These are phyloP conservation scores for Lingula anatina DNA, from an alignment of 2,888 invertebrate genomes.

Conservation along the genomic window DNA sequence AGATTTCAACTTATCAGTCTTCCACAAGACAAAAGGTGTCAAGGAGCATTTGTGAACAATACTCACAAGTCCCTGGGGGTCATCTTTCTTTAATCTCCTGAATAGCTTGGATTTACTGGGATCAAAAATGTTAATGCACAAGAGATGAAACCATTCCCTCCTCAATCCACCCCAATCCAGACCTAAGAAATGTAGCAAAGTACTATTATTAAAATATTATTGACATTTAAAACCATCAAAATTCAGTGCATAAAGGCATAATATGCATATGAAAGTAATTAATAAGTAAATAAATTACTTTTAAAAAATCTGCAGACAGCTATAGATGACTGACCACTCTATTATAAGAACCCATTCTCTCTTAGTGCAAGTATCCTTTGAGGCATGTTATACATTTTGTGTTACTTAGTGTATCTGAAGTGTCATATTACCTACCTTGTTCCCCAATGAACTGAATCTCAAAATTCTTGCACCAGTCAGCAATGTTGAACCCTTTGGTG, in stretches of 20 bases:
- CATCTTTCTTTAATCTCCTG: constrained; percentile 71
- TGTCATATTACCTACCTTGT: constrained; percentile 74
- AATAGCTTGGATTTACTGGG: constrained; percentile 72
- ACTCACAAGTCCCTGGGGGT: constrained; percentile 71
- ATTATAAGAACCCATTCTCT: no score
- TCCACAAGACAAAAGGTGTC: not conserved
- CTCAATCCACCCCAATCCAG: constrained; percentile 92
- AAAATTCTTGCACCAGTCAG: constrained; percentile 92
- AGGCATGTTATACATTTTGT: no score
- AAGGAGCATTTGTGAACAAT: not conserved
- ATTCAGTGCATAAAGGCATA: constrained; percentile 2
- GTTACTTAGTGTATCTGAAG: no score
- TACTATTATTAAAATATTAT: not conserved
- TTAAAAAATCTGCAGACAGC: no score
- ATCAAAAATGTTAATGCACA: constrained; percentile 83
- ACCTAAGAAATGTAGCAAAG: constrained; percentile 56
- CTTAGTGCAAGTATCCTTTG: no score
- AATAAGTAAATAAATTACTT: no score
- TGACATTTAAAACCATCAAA: not conserved
- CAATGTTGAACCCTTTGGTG: constrained; percentile 76
- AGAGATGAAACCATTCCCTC: constrained; percentile 89
- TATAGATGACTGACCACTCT: no score
- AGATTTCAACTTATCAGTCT: no score
- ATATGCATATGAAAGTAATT: no score
- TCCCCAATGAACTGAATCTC: constrained; percentile 91